Percentiles rank a stretch among this genome's conserved stretches.
Conservation (phyloP, 2,888 invertebrate genomes). For the Drosophila paramelanica region DNA sequence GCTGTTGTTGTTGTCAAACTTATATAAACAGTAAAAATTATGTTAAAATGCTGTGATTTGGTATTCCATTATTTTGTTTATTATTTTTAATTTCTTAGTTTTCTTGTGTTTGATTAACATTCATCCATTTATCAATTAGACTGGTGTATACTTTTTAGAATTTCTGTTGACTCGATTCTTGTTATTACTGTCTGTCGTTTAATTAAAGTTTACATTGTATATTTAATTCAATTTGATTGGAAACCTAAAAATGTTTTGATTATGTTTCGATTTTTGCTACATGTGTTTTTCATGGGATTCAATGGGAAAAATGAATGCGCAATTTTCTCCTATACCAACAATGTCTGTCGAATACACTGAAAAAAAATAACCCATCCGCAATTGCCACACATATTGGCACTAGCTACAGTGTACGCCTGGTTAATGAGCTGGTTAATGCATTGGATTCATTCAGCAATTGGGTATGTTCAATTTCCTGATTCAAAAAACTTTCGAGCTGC, state of each 20-base stretch:
- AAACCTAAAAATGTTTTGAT: slow-evolving; percentile 79
- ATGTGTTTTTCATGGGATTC: slow-evolving; percentile 35
- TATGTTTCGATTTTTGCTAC: slow-evolving; percentile 75
- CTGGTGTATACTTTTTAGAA: slow-evolving; percentile 57
- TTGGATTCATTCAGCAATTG: slow-evolving; percentile 70
- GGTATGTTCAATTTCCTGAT: slow-evolving; percentile 56
- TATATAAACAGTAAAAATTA: slow-evolving; percentile 79
- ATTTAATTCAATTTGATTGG: slow-evolving; percentile 75
- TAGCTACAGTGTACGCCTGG: slow-evolving; percentile 28
- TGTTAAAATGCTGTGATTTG: slow-evolving; percentile 76
- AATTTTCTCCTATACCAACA: slow-evolving; percentile 3
- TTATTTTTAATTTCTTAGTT: slow-evolving; percentile 28
- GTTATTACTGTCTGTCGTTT: slow-evolving; percentile 47
- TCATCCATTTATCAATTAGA: slow-evolving; percentile 66
- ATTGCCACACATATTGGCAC: slow-evolving; percentile 18
- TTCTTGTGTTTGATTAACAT: slow-evolving; percentile 69
- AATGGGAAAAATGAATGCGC: slow-evolving; percentile 33
- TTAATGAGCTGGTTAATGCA: slow-evolving; percentile 39
- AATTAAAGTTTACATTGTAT: slow-evolving; percentile 58
- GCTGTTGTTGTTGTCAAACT: slow-evolving; percentile 57
- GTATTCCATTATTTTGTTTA: slow-evolving; percentile 35
- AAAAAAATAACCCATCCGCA: slow-evolving; percentile 17
- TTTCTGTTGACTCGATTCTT: slow-evolving; percentile 58
- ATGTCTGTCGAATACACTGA: slow-evolving; percentile 61
- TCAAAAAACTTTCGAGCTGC: slow-evolving; percentile 73